Conservation (phyloP, 2,113 vertebrate species). For the Pteropus alecto region DNA sequence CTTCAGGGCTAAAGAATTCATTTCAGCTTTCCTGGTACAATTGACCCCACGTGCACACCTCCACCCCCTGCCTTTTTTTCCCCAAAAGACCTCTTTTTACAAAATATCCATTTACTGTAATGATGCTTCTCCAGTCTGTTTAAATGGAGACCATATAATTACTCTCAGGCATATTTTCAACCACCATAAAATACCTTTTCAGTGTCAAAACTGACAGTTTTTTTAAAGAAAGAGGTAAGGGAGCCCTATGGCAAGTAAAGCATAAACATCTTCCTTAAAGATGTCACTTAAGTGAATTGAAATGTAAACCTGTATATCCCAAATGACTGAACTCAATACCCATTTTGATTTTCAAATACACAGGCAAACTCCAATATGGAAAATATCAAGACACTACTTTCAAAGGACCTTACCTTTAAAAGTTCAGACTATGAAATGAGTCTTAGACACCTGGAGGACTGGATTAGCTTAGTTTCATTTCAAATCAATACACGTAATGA, state of each 20-base stretch:
- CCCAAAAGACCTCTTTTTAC: not conserved
- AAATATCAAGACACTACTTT: not conserved
- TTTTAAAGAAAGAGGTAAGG: not conserved
- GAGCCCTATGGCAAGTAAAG: not conserved
- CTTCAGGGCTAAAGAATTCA: not conserved
- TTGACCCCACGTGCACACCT: not conserved
- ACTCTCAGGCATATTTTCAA: not conserved
- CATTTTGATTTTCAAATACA: not conserved
- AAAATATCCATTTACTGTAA: slow-evolving; percentile 8
- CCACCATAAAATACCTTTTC: slow-evolving; percentile 5
- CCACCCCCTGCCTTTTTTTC: no score
- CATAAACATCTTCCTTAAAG: not conserved
- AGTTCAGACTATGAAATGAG: not conserved
- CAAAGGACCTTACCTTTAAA: not conserved
- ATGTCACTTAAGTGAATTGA: not conserved
- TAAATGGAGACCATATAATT: not conserved
- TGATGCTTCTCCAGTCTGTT: not conserved
- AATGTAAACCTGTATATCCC: not conserved
- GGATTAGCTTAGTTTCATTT: not conserved
- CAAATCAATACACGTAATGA: not conserved
- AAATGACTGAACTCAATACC: not conserved
- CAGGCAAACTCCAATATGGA: not conserved
- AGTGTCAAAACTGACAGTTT: not conserved
- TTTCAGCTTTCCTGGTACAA: not conserved
- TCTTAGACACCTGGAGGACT: not conserved